Conservation (phyloP, 2,888 invertebrate genomes). For the Coenonympha arcania region DNA sequence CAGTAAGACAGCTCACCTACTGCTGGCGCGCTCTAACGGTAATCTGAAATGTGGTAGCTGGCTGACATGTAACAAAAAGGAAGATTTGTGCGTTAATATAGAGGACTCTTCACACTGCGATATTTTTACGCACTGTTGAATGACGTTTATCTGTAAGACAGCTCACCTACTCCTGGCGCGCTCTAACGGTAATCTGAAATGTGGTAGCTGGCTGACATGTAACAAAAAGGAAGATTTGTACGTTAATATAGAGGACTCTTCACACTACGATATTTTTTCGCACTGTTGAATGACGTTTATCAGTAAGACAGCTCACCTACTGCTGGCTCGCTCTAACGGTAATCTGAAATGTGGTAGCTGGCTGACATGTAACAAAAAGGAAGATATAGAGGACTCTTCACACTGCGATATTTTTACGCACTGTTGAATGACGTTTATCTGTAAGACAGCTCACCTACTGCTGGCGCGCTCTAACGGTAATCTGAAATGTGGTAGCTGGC, state of each 20-base stretch:
- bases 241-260: no score
- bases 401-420: no score
- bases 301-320: no score
- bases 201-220: background rate
- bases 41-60: background rate
- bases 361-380: background rate
- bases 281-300: no score
- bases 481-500: background rate
- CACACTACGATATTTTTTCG: no score
- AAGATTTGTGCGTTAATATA: background rate
- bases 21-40: constrained; percentile 4
- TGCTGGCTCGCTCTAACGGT: constrained; percentile 6
- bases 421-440: constrained; percentile 4
- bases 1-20: background rate
- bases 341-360: background rate
- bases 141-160: constrained; percentile 6
- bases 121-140: no score
- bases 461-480: constrained; percentile 2
- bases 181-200: constrained; percentile 4
- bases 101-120: no score
- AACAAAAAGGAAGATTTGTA: background rate
- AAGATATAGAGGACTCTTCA: no score
- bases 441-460: constrained; percentile 1
- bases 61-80: background rate
- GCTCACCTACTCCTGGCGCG: background rate